phyloP scores from a whole-genome alignment of 2,797 vertebrate species.

The Mastacembelus armatus region DNA sequence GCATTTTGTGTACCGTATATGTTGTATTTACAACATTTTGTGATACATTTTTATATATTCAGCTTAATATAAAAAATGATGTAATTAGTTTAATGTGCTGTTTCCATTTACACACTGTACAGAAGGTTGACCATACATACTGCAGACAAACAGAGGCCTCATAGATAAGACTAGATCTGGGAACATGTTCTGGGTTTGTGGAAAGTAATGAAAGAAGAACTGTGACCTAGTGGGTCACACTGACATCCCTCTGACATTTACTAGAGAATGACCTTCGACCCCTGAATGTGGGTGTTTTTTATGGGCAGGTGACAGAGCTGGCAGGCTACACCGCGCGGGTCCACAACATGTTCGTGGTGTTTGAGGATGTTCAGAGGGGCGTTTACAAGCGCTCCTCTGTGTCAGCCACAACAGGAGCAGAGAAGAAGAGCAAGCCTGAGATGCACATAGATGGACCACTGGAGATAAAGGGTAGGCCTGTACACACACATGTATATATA shows the following conservation, averaged over 20 bases:
- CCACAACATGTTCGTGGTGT: conserved; percentile 96
- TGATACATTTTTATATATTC: too few species aligned
- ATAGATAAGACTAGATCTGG: too few species aligned
- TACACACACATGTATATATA: not conserved
- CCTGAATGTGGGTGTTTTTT: conserved; percentile 34
- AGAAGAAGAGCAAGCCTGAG: conserved; percentile 82
- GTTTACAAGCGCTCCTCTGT: conserved; percentile 91
- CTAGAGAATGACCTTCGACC: conserved; percentile 17
- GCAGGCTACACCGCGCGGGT: conserved; percentile 97
- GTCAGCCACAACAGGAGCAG: conserved; percentile 68
- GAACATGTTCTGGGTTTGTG: too few species aligned
- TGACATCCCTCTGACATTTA: conserved; percentile 1
- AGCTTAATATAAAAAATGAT: too few species aligned
- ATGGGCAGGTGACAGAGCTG: conserved; percentile 92
- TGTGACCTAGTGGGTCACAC: not conserved
- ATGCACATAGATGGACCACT: conserved; percentile 88
- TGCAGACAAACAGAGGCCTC: too few species aligned
- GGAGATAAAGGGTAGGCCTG: conserved; percentile 91
- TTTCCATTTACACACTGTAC: too few species aligned
- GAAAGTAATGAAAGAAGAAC: too few species aligned
- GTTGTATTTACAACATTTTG: not conserved
- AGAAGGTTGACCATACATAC: too few species aligned
- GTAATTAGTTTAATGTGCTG: too few species aligned
- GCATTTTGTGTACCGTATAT: not conserved
- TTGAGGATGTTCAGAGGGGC: conserved; percentile 94